Evolutionary conservation across 1,140 invertebrate genomes (phyloP), one percentile per base, ranked within the genome.

Genomic region (Brachionus paranguensis): DNA sequence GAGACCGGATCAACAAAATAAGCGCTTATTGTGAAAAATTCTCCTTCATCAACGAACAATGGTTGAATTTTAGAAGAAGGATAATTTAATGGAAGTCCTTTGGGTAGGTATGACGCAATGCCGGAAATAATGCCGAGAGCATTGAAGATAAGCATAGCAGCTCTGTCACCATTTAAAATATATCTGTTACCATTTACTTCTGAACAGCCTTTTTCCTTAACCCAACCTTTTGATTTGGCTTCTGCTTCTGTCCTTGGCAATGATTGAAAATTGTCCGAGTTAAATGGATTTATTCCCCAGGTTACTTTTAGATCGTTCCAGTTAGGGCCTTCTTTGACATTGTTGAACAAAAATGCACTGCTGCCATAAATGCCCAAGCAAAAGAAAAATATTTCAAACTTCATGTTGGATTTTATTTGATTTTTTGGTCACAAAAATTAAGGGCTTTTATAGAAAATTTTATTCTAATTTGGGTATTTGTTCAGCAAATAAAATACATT

Each of bases 91-190:
- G 83, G 83, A 24, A 84, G 33, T 3, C 47, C 33, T 43, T 84
- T 72, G 12, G 74, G 68, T 4, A 76, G n/a, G 37, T 17, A 20
- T 7, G 43, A 20, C 11, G 83, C 24, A 37, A 78, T 88, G 14
- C 89, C 88, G 53, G 88, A 88, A 50, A 89, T 88, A 84, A 87
- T 87, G 10, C 88, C 89, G 65, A 88, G 86, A 1, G 81, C 79
- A 60, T 88, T 88, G 85, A 86, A 89, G 3, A 89, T 84, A 11
- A 89, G 55, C 2, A 88, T 86, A 0, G 87, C 84, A 5, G 87
- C 85, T 7, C 84, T 55, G 72, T 89, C 89, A 10, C 85, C 68
- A 20, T 86, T 79, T 65, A 87, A 86, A 37, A 88, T 85, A 78
- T 88, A 89, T 20, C 89, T 86, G 55, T 85, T 74, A n/a, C 89